These are phyloP conservation scores for Capreolus pygargus DNA, from an alignment of 2,113 vertebrate species.

Conservation along the genomic window DNA sequence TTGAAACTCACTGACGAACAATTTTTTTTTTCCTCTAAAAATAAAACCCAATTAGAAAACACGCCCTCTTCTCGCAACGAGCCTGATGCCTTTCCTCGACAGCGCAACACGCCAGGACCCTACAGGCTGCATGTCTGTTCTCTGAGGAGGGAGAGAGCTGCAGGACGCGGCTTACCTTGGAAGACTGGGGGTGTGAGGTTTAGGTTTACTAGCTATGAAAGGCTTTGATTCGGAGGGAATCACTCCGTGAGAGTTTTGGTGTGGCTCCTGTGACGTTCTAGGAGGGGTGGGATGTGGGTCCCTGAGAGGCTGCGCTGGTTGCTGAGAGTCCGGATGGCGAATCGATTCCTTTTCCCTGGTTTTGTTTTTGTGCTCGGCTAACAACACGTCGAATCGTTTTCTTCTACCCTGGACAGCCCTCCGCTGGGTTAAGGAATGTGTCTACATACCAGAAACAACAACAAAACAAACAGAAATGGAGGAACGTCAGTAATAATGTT, in stretches of 20 bases:
- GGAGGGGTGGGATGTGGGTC: conserved; percentile 93
- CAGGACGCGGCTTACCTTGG: conserved; percentile 87
- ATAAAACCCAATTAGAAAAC: not conserved
- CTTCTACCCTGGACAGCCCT: conserved; percentile 97
- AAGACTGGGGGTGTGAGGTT: conserved; percentile 96
- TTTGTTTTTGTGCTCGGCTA: conserved; percentile 99
- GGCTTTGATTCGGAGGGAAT: conserved; percentile 91
- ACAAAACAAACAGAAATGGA: not conserved
- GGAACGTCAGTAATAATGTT: not conserved
- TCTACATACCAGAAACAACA: conserved; percentile 81
- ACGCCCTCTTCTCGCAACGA: not conserved
- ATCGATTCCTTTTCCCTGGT: conserved; percentile 95
- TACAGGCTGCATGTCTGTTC: not conserved
- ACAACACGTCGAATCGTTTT: conserved; percentile 95
- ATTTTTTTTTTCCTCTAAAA: not conserved
- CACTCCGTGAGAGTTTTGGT: conserved; percentile 91
- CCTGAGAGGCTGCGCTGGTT: conserved; percentile 95
- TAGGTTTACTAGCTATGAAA: conserved; percentile 91
- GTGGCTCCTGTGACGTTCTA: conserved; percentile 88
- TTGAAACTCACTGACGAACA: not conserved
- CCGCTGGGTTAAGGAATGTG: conserved; percentile 99
- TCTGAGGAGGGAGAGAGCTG: too few relatives aligned
- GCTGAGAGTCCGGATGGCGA: conserved; percentile 91
- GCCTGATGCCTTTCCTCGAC: accelerated
- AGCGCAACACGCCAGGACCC: not conserved